These are phyloP conservation scores for Vulpes vulpes DNA, from an alignment of 2,113 vertebrate species.

Conservation along the genomic window DNA sequence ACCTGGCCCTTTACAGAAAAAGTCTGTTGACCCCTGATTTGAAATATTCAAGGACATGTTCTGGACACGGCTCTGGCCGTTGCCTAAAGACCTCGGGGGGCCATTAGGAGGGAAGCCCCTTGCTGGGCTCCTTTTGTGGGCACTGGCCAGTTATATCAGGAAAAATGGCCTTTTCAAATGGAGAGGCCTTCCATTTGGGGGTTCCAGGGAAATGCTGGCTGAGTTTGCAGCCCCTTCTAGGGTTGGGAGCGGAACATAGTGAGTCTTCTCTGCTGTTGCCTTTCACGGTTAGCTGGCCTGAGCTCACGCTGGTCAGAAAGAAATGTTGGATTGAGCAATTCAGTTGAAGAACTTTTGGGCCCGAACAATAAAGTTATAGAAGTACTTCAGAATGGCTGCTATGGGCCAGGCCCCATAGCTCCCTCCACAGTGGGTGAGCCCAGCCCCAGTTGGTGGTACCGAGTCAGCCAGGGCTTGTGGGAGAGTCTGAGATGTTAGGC, in stretches of 20 bases:
- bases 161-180: slow-evolving; percentile 47
- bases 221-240: not conserved
- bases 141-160: not conserved
- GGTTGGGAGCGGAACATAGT: not conserved
- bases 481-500: not conserved
- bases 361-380: slow-evolving; percentile 54
- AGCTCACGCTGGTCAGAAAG: slow-evolving; percentile 46
- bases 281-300: slow-evolving; percentile 28
- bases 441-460: not conserved
- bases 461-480: not conserved
- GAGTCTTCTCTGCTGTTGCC: not conserved
- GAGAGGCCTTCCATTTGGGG: slow-evolving; percentile 8
- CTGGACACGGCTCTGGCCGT: not conserved
- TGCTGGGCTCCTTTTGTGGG: not conserved
- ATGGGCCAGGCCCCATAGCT: not conserved
- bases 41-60: slow-evolving; percentile 32
- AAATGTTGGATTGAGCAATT: slow-evolving; percentile 58
- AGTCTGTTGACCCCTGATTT: not conserved
- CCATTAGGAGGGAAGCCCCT: not conserved
- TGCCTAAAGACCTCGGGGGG: slow-evolving; percentile 2
- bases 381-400: slow-evolving; percentile 1
- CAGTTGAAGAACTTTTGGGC: slow-evolving; percentile 53
- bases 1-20: slow-evolving; percentile 24
- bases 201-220: slow-evolving; percentile 56
- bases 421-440: not conserved